Evolutionary conservation across 2,888 invertebrate genomes (phyloP), one percentile per base, ranked within the genome.

Genomic region (Cryptocephalus moraei): DNA sequence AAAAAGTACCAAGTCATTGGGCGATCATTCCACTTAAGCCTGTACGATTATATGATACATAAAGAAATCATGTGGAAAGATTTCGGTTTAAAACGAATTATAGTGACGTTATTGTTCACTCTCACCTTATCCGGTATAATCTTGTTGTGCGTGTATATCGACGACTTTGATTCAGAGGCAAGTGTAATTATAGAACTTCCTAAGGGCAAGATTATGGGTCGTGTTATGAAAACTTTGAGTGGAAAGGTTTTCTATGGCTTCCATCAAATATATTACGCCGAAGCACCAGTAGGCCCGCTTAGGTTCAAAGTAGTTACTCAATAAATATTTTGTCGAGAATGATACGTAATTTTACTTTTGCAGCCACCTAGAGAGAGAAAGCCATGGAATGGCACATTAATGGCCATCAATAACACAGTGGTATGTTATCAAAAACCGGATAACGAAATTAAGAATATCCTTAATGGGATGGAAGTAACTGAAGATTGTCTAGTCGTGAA

Each of bases 401-500:
- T 32, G 13, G 45, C 44, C 12, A 48, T 45, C 4, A 42, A 41
- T 33, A 48, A 44, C 38, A 48, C 48, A 38, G 44, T 33, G 42
- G 33, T 44, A n/a, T 48, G 48, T 42, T 48, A 48, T 33, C 48
- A 48, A 32, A 22, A 32, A n/a, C n/a, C n/a, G 14, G 10, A 39
- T 6, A 11, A 14, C 12, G 22, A 22, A 22, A 6, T 4, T 12
- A 36, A 2, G 42, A 45, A 32, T 10, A n/a, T n/a, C n/a, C 32
- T 22, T 22, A 22, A 22, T 32, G 32, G 31, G 12, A 33, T 45
- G 4, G 42, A 13, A 8, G 42, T 44, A 38, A 48, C 44, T 12
- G 48, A 48, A 42, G 48, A 48, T 11, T 48, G 48, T 12, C 13
- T 48, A n/a, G 44, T 45, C 41, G 31, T 48, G 11, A 48, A 48